Base-by-base conservation (phyloP, 2,888 invertebrate species). In the Helleia helle region DNA sequence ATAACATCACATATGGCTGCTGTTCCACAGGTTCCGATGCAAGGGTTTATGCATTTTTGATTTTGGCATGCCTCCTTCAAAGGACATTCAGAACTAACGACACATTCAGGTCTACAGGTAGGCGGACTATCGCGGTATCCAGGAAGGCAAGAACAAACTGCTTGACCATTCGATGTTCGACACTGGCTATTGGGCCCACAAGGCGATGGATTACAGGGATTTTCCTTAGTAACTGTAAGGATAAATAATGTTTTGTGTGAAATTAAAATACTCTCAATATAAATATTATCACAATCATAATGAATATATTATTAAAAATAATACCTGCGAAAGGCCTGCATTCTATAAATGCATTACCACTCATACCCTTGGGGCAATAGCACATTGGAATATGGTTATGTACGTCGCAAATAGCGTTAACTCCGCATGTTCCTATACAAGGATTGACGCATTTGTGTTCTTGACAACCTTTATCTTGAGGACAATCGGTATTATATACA, bases 131-230 rank as follows among this genome's bases (percentile, higher is more conserved):
- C 93, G 43, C 89, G 81, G 62, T 89, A 93, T 48, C 89, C 89
- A 18, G 88, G 80, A 27, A 91, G 73, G 62, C 94, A 94, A 22
- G 91, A 89, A 64, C 94, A 94, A 36, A 90, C 88, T 28, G 93
- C 90, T 48, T 87, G 86, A 15, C 89, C 89, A 52, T 90, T 89
- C 8, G 88, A 85, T 57, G 91, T 88, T 53, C 89, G 87, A 59
- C 94, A 94, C 56, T 90, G 87, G 27, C 93, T 89, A 60, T 93
- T 91, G 9, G 90, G 88, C 31, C 94, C 94, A 63, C 94, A 94
- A 1, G 93, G 93, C 36, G 92, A 89, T 18, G 93, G 93, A 48
- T 89, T 80, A 59, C 94, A 94, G 12, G 92, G 91, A 68, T 91
- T 89, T 42, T 57, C 49, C 2, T 61, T 50, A 9, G 54, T 47